A percentile compares a stretch with the other conserved stretches of the same genome.
phyloP scores from a whole-genome alignment of 2,113 vertebrate genomes.

The Taxidea taxus region DNA sequence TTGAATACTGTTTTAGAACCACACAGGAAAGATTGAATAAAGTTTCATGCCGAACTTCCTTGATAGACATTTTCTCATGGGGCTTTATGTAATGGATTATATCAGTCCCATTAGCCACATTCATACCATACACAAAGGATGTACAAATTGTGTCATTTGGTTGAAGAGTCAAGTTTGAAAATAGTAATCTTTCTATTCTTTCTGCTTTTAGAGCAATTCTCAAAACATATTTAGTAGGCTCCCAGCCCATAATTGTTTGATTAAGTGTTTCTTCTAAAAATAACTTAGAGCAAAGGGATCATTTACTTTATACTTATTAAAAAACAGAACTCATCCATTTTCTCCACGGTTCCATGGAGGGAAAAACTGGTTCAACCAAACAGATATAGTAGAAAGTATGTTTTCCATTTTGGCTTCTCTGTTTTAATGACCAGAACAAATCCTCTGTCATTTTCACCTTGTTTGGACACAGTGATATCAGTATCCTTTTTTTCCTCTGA shows the following conservation, averaged over 20 bases:
- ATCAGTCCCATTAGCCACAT: neutral
- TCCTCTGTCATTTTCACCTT: neutral
- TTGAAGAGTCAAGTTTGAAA: conserved; percentile 22
- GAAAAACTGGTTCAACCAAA: neutral
- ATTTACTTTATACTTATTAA: neutral
- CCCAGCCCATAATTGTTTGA: neutral
- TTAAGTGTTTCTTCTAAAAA: conserved; percentile 24
- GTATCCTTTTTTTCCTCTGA: conserved; percentile 94
- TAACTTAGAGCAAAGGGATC: neutral
- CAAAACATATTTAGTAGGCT: conserved; percentile 16
- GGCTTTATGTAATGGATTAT: neutral
- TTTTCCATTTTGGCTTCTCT: neutral
- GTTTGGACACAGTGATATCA: conserved; percentile 64
- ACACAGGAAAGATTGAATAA: neutral
- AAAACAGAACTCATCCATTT: neutral
- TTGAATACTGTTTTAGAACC: neutral
- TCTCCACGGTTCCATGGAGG: neutral
- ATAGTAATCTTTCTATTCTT: neutral
- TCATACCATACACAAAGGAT: neutral
- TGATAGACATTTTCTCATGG: neutral
- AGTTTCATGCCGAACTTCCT: neutral
- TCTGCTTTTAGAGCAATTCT: neutral
- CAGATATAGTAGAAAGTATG: neutral
- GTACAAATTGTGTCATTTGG: neutral
- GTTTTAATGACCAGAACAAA: neutral